Conservation (phyloP, 2,797 vertebrate species). For the Intellagama lesueurii region DNA sequence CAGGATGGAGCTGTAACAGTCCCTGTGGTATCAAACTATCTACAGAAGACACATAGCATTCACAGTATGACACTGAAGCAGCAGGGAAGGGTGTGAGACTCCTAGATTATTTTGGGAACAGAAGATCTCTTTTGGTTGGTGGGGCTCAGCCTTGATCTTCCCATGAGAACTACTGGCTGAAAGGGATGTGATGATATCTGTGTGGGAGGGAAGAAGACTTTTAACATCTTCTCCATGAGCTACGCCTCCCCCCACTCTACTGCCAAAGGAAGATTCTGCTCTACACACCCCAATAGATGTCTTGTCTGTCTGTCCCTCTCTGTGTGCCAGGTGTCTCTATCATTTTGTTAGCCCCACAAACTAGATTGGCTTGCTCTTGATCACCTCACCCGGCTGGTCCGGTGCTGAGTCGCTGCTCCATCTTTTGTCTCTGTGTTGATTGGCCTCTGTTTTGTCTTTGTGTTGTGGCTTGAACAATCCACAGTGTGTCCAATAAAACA, state of each 20-base stretch:
- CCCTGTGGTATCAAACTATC: no score
- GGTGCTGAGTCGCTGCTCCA: neutral
- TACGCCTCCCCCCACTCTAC: neutral
- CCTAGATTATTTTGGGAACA: neutral
- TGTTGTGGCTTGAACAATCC: slow-evolving; percentile 43
- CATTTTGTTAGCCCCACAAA: neutral
- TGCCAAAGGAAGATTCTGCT: neutral
- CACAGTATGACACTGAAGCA: neutral
- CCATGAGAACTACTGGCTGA: neutral
- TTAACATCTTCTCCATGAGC: neutral
- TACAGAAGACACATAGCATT: neutral
- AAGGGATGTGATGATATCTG: neutral
- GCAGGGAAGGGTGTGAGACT: neutral
- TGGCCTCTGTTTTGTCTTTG: slow-evolving; percentile 36
- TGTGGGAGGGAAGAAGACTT: neutral
- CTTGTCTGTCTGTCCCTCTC: neutral
- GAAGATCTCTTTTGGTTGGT: neutral
- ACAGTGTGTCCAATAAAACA: slow-evolving; percentile 55
- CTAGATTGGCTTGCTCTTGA: slow-evolving; percentile 1
- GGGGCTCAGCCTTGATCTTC: neutral
- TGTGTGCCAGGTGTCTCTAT: slow-evolving; percentile 20
- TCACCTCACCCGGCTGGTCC: slow-evolving; percentile 22
- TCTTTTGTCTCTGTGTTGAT: slow-evolving; percentile 10
- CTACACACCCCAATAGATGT: neutral
- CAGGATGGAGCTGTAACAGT: no score